Base-by-base conservation (phyloP, 2,888 invertebrate species). In the Syrphus vitripennis region DNA sequence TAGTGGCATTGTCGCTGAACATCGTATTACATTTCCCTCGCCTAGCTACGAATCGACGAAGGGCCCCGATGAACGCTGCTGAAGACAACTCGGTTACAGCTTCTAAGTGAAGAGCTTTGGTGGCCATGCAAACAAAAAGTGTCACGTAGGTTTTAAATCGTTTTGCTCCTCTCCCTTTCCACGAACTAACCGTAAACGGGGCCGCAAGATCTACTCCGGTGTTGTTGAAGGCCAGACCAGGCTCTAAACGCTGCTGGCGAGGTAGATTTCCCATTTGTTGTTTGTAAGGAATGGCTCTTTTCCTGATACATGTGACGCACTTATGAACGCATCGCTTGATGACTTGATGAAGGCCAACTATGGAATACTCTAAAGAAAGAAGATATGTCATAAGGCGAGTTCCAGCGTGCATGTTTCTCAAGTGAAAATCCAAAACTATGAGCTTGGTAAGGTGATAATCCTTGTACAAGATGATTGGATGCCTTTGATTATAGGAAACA, bases 251-350 rank as follows among this genome's bases (percentile, higher is more conserved):
- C n/a, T n/a, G n/a, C 48, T 48, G 26, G 12, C 53, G n/a, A 2
- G 24, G 7, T 53, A 89, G 16, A n/a, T 76, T 78, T 53, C 79
- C 87, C 88, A 89, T 88, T 40, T 87, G 45, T 63, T 88, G 83
- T 24, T 75, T 29, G 31, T 63, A 83, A 0, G 80, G 48, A 14
- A 72, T 50, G 12, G 48, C 72, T 5, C 78, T 55, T 10, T 72
- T 70, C 7, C 21, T 21, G 1, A 48, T 9, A 21, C 48, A 48
- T 19, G 48, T 24, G 2, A 10, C n/a, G n/a, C n/a, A n/a, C 42
- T 14, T 42, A 5, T 12, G n/a, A 16, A 9, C 16, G 42, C 42
- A 12, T 16, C 42, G 42, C n/a, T 42, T 42, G 14, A 42, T 42
- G 42, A n/a, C n/a, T 3, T 42, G n/a, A 42, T n/a, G 42, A n/a